A percentile compares a stretch with the other conserved stretches of the same genome.
These are phyloP conservation scores for Ictidomys tridecemlineatus DNA, from an alignment of 2,113 vertebrate genomes.

Conservation along the genomic window DNA sequence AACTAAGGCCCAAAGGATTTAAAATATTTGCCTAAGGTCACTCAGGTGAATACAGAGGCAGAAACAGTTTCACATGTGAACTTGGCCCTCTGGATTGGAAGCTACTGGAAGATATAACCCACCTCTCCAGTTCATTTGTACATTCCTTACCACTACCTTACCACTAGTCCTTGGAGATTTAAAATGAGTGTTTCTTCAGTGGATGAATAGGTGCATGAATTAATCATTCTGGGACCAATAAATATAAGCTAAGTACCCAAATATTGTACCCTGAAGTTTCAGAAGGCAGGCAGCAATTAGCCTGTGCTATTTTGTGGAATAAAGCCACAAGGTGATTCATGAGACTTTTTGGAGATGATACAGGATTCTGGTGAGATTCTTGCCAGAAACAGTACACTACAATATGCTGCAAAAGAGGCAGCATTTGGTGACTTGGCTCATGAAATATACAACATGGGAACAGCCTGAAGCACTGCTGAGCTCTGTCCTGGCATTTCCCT, in stretches of 20 bases:
- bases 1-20: not conserved
- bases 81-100: not conserved
- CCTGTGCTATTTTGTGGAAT: not conserved
- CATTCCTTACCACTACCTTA: not conserved
- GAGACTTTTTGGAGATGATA: conserved; percentile 5
- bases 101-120: not conserved
- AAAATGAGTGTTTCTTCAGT: not conserved
- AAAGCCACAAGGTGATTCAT: conserved; percentile 47
- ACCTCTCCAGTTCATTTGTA: not conserved
- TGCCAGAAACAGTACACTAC: not conserved
- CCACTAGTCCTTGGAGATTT: not conserved
- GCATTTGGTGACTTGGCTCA: not conserved
- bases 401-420: conserved; percentile 53
- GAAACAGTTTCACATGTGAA: not conserved
- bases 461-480: not conserved
- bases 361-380: conserved; percentile 38
- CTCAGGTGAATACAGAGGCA: not conserved
- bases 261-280: not conserved
- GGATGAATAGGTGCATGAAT: not conserved
- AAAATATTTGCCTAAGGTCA: not conserved
- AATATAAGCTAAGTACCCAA: not conserved
- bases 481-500: not conserved
- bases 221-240: not conserved
- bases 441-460: not conserved
- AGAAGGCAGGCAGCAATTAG: not conserved